phyloP scores from a whole-genome alignment of 2,888 invertebrate genomes.

The Drosophila borborema region DNA sequence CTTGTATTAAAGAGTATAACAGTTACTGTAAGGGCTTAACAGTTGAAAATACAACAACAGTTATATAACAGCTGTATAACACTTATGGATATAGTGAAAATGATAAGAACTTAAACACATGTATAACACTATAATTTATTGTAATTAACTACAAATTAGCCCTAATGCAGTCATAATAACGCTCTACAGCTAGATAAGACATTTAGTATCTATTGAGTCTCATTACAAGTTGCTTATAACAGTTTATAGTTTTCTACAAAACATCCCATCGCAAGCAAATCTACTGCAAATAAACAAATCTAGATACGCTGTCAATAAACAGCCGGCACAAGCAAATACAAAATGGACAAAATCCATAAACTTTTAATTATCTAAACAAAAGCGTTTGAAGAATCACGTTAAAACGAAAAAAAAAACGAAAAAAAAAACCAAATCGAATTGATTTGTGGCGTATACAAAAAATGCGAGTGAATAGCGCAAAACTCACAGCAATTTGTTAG shows the following conservation, averaged over 20 bases:
- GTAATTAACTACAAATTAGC: background rate
- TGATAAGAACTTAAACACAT: background rate
- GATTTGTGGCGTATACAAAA: slow-evolving; percentile 32
- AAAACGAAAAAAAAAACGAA: background rate
- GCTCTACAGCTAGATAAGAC: slow-evolving; percentile 6
- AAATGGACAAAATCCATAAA: slow-evolving; percentile 51
- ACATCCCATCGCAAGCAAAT: background rate
- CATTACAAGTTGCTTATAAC: slow-evolving; percentile 10
- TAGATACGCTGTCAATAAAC: slow-evolving; percentile 33
- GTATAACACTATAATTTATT: background rate
- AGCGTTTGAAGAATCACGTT: slow-evolving; percentile 26
- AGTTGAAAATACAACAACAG: background rate
- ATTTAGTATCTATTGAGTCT: background rate
- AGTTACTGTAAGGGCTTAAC: background rate
- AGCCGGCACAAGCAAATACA: slow-evolving; percentile 33
- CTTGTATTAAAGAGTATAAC: background rate
- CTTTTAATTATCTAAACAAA: slow-evolving; percentile 55
- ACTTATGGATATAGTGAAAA: background rate
- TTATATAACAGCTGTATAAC: slow-evolving; percentile 1
- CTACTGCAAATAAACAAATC: slow-evolving; percentile 11
- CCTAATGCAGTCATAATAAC: background rate
- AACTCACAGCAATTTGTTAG: slow-evolving; percentile 37
- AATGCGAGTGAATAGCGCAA: slow-evolving; percentile 16
- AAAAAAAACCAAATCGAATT: background rate
- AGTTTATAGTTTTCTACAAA: background rate